Conservation (phyloP, 2,888 invertebrate genomes). For the Diaprepes abbreviatus region DNA sequence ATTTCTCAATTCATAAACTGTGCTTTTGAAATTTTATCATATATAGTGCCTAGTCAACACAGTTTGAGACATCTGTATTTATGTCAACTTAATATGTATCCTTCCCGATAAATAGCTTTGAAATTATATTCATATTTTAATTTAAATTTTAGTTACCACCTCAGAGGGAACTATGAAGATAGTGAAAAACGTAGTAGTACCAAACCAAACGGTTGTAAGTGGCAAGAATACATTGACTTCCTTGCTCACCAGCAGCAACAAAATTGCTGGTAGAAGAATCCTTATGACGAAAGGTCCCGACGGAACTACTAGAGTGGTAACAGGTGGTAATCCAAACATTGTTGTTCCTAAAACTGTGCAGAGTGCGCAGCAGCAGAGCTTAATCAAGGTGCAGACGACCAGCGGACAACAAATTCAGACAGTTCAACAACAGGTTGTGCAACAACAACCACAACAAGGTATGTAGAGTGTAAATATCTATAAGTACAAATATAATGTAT, state of each 20-base stretch:
- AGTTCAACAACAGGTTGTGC: conserved; percentile 55
- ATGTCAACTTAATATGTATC: too few relatives aligned
- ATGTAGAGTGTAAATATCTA: neutral
- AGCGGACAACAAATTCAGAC: conserved; percentile 61
- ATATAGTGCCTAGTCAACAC: too few relatives aligned
- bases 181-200: conserved; percentile 76
- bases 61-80: too few relatives aligned
- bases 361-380: conserved; percentile 67
- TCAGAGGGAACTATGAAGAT: conserved; percentile 76
- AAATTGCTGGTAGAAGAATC: conserved; percentile 78
- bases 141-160: conserved; percentile 55
- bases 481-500: too few relatives aligned
- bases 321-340: conserved; percentile 72
- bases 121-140: too few relatives aligned
- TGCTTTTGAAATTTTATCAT: too few relatives aligned
- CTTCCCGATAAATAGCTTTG: too few relatives aligned
- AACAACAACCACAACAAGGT: conserved; percentile 28
- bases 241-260: conserved; percentile 75
- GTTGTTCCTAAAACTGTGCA: conserved; percentile 70
- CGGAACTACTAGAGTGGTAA: conserved; percentile 76
- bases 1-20: too few relatives aligned
- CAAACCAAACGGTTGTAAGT: conserved; percentile 68
- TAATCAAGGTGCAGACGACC: conserved; percentile 69
- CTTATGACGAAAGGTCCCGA: conserved; percentile 83
- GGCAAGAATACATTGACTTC: conserved; percentile 79